phyloP scores from a whole-genome alignment of 2,113 vertebrate species.

The Sturnira hondurensis region DNA sequence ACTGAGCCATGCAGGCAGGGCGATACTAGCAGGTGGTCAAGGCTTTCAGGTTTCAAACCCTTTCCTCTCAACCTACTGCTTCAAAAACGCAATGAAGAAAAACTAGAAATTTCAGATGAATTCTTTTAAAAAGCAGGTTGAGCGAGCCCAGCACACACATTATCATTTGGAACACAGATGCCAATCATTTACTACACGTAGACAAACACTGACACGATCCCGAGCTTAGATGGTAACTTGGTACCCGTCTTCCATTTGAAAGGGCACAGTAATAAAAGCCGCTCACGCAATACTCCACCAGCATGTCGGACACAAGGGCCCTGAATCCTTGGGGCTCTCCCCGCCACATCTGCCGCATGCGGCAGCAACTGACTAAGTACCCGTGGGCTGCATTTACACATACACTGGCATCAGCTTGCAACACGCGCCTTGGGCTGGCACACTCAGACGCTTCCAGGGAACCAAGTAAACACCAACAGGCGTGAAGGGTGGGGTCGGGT shows the following conservation, averaged over 20 bases:
- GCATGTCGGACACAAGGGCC: fast-evolving
- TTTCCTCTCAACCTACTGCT: background rate
- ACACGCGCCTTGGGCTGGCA: background rate
- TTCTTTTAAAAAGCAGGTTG: background rate
- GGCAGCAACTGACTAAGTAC: background rate
- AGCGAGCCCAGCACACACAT: background rate
- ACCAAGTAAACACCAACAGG: too few relatives aligned
- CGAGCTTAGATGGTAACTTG: background rate
- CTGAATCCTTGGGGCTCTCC: too few relatives aligned
- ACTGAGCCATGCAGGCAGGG: too few relatives aligned
- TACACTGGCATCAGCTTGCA: too few relatives aligned
- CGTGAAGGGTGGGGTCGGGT: fast-evolving
- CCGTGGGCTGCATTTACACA: background rate
- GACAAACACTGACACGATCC: fast-evolving
- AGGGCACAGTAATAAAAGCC: background rate
- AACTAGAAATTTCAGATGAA: background rate
- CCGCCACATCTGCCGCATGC: fast-evolving
- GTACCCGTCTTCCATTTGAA: background rate
- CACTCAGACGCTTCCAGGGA: fast-evolving
- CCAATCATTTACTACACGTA: background rate
- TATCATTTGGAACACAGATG: background rate
- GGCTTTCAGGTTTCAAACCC: background rate
- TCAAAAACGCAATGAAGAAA: background rate
- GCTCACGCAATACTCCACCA: background rate
- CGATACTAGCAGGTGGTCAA: background rate